Evolutionary conservation across 2,113 vertebrate genomes (phyloP).

Genomic region (Ginglymostoma cirratum): DNA sequence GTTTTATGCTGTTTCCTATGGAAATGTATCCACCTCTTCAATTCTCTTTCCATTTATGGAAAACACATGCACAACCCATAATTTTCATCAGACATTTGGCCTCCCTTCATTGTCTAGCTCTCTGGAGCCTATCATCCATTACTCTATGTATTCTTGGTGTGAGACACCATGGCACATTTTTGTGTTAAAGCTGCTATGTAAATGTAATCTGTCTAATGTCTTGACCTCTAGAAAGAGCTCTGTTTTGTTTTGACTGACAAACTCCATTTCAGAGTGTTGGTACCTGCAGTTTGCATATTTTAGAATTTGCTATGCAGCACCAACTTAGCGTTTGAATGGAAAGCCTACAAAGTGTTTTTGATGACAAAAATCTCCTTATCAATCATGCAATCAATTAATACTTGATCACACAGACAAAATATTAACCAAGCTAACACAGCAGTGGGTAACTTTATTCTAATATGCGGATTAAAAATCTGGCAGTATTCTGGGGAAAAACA

Average conservation of each 20-base stretch:
- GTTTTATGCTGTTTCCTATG: too few species aligned
- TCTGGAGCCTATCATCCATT: neutral
- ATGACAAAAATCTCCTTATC: neutral
- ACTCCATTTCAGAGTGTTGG: neutral
- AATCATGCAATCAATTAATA: neutral
- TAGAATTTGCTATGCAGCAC: neutral
- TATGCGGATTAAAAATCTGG: neutral
- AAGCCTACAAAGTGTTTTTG: neutral
- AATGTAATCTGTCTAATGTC: neutral
- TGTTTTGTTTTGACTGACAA: neutral
- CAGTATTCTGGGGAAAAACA: neutral
- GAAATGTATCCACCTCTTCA: neutral
- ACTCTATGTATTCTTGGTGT: neutral
- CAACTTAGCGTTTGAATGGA: too few species aligned
- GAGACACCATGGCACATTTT: neutral
- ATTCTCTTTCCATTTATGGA: neutral
- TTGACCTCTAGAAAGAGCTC: neutral
- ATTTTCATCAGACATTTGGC: neutral
- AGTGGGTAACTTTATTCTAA: neutral
- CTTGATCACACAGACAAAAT: neutral
- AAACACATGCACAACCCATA: neutral
- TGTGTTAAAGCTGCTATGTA: neutral
- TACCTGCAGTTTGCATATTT: neutral
- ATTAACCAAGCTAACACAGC: neutral
- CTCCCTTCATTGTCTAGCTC: neutral